phyloP scores from a whole-genome alignment of 2,113 vertebrate species.

The Zootoca vivipara region DNA sequence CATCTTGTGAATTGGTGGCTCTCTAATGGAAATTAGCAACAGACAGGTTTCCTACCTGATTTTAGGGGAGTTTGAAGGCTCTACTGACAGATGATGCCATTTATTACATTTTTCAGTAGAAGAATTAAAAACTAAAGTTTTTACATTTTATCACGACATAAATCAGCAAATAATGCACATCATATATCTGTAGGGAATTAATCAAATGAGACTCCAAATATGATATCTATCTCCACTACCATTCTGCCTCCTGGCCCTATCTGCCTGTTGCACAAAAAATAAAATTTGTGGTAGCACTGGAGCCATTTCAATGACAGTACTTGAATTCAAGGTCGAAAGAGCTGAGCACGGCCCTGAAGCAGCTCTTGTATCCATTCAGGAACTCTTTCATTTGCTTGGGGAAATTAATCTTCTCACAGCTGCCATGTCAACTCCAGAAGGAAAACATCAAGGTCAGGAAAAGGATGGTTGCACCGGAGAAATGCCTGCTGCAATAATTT shows the following conservation, averaged over 20 bases:
- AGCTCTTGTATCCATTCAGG: background rate
- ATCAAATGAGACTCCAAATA: background rate
- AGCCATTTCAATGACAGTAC: background rate
- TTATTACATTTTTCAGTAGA: background rate
- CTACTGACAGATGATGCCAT: background rate
- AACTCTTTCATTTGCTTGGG: background rate
- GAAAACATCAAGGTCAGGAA: background rate
- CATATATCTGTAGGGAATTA: background rate
- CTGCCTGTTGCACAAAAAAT: background rate
- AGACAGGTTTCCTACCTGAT: background rate
- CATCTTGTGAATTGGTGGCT: background rate
- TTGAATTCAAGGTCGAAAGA: background rate
- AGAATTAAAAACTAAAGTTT: background rate
- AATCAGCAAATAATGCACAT: background rate
- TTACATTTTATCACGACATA: background rate
- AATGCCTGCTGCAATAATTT: background rate
- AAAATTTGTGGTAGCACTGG: background rate
- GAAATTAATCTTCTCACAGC: background rate
- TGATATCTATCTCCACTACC: background rate
- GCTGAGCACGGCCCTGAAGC: background rate
- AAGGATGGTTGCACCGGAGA: background rate
- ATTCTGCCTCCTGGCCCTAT: background rate
- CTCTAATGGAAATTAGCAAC: background rate
- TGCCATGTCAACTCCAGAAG: background rate
- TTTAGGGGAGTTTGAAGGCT: background rate